Percentiles rank a stretch among this genome's conserved stretches.
phyloP scores from a whole-genome alignment of 2,113 vertebrate species.

The Vanacampus margaritifer region DNA sequence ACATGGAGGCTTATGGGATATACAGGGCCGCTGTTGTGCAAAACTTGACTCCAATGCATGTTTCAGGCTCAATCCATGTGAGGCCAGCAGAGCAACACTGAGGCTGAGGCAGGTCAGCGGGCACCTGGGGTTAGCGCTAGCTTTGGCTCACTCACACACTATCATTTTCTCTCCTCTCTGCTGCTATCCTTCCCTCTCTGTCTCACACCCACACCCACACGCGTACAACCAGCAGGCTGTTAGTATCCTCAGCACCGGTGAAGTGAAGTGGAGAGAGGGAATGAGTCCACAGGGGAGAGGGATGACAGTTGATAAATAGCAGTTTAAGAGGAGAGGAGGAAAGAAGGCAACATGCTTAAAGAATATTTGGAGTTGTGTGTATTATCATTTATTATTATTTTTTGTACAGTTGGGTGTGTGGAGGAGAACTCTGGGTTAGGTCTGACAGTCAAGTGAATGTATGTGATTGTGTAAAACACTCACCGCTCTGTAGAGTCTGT shows the following conservation, averaged over 20 bases:
- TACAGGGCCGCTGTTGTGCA: background rate
- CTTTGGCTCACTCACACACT: constrained; percentile 16
- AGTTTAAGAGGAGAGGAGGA: constrained; percentile 30
- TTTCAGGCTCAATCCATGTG: constrained; percentile 51
- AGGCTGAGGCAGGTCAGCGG: constrained; percentile 31
- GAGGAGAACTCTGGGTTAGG: constrained; percentile 21
- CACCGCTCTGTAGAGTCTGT: constrained; percentile 80
- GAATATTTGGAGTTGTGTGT: constrained; percentile 20
- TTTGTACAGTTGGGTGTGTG: background rate
- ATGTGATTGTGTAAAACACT: constrained; percentile 41
- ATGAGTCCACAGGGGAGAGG: constrained; percentile 34
- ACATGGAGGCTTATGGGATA: background rate
- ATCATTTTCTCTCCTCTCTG: constrained; percentile 1
- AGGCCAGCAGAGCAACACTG: constrained; percentile 41
- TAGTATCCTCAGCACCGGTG: constrained; percentile 49
- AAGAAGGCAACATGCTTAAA: constrained; percentile 15
- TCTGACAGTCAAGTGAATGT: constrained; percentile 15
- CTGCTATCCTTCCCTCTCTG: background rate
- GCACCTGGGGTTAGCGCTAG: constrained; percentile 48
- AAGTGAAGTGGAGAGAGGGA: constrained; percentile 53
- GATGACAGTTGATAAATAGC: constrained; percentile 41
- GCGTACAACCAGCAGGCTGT: constrained; percentile 51
- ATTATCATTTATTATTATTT: constrained; percentile 14
- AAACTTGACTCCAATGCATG: constrained; percentile 33
- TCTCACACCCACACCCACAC: constrained; percentile 12